Evolutionary conservation across 2,888 invertebrate genomes (phyloP).

Genomic region (Papilio protenor): DNA sequence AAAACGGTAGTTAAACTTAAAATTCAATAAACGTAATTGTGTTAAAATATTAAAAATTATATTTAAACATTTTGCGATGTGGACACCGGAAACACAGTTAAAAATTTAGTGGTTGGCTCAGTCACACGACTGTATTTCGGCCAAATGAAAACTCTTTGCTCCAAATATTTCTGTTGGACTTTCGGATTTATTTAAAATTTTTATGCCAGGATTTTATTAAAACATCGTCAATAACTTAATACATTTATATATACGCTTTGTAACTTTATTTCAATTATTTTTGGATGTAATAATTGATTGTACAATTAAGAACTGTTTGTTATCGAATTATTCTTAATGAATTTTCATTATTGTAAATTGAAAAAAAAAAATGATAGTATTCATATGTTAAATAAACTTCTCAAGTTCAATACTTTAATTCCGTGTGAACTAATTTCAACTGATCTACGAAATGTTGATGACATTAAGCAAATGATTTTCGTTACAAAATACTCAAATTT

Average conservation of each 20-base stretch:
- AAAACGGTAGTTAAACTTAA: neutral
- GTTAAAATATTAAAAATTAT: neutral
- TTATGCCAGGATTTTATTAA: slow-evolving; percentile 11
- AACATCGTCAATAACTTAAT: slow-evolving; percentile 21
- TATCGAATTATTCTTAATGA: neutral
- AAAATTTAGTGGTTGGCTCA: slow-evolving; percentile 38
- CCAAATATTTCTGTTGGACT: slow-evolving; percentile 33
- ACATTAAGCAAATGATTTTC: too few relatives aligned
- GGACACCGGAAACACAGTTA: slow-evolving; percentile 23
- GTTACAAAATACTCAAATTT: too few relatives aligned
- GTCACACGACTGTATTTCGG: slow-evolving; percentile 24
- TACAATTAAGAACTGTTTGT: neutral
- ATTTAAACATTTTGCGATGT: slow-evolving; percentile 11
- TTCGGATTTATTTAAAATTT: slow-evolving; percentile 33
- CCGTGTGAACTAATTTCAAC: too few relatives aligned
- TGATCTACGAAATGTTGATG: too few relatives aligned
- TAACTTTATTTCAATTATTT: neutral
- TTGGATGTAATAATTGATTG: neutral
- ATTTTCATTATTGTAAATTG: neutral
- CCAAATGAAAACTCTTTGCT: slow-evolving; percentile 37
- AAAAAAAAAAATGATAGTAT: too few relatives aligned
- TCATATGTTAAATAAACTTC: too few relatives aligned
- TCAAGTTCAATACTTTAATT: too few relatives aligned
- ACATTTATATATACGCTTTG: slow-evolving; percentile 49
- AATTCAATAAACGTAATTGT: slow-evolving; percentile 3